These are phyloP conservation scores for Parascotia fuliginaria DNA, from an alignment of 2,888 invertebrate genomes.

Conservation along the genomic window DNA sequence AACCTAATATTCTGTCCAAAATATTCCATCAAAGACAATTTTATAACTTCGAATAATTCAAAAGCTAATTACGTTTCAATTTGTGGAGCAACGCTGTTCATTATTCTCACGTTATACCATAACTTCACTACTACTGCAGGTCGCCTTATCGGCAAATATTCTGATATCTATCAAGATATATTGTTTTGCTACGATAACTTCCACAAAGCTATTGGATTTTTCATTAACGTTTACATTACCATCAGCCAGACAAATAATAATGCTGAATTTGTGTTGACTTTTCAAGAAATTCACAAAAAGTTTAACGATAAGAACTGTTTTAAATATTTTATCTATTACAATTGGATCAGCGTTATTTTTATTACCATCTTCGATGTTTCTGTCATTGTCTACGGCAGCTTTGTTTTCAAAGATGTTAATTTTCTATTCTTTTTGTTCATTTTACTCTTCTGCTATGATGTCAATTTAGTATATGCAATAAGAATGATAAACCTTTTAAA, in stretches of 20 bases:
- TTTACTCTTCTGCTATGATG: neutral
- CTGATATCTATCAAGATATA: neutral
- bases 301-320: neutral
- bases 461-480: slow-evolving; percentile 7
- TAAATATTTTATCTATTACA: neutral
- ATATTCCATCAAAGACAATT: neutral
- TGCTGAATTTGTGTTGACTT: slow-evolving; percentile 5
- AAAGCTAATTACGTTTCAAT: neutral
- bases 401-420: neutral
- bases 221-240: neutral
- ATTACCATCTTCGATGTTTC: neutral
- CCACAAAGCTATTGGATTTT: neutral
- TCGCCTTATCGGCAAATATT: neutral
- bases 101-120: neutral
- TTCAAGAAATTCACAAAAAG: slow-evolving; percentile 6
- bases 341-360: neutral
- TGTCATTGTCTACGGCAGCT: neutral
- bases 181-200: neutral
- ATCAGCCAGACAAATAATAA: neutral
- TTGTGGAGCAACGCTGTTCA: neutral
- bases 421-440: neutral
- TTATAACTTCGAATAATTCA: neutral
- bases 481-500: slow-evolving; percentile 9
- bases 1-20: neutral
- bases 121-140: neutral